Percentiles rank a stretch among this genome's conserved stretches.
Evolutionary conservation across 1,140 invertebrate genomes (phyloP).

Genomic region (Zophobas atratus): DNA sequence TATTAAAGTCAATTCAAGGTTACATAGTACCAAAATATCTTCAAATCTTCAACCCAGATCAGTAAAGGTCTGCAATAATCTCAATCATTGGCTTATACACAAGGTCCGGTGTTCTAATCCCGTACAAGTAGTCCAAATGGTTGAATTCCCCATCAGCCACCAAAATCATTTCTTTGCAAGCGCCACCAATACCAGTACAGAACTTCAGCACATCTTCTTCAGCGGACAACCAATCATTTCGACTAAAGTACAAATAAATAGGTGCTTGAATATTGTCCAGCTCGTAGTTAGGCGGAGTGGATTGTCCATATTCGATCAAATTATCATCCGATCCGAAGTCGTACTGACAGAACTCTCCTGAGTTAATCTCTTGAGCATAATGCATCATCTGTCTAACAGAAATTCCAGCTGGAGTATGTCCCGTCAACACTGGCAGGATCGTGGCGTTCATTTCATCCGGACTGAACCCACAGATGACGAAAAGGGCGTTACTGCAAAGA

Average conservation of each 20-base stretch:
- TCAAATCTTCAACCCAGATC: constrained; percentile 8
- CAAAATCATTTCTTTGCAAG: constrained; percentile 66
- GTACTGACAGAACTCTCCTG: constrained; percentile 74
- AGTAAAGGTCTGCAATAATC: constrained; percentile 11
- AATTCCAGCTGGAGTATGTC: constrained; percentile 88
- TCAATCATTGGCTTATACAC: constrained; percentile 56
- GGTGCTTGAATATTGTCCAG: constrained; percentile 73
- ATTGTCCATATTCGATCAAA: constrained; percentile 47
- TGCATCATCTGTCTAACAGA: constrained; percentile 83
- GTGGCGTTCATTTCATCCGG: constrained; percentile 73
- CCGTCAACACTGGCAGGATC: constrained; percentile 81
- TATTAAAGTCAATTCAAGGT: too few species aligned
- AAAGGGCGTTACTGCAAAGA: constrained; percentile 74
- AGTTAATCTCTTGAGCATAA: constrained; percentile 76
- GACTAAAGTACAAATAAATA: constrained; percentile 70
- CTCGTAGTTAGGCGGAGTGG: constrained; percentile 70
- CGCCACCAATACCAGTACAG: constrained; percentile 67
- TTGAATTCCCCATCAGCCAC: constrained; percentile 65
- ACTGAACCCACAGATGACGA: constrained; percentile 73
- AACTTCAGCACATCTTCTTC: constrained; percentile 62
- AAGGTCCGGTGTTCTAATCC: constrained; percentile 46
- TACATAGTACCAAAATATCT: background rate
- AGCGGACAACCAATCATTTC: constrained; percentile 68
- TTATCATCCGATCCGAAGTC: constrained; percentile 66
- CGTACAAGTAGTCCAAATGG: constrained; percentile 56